Base-by-base conservation (phyloP, 92 coral and sea anemone genomes). In the Phenganax marumi region DNA sequence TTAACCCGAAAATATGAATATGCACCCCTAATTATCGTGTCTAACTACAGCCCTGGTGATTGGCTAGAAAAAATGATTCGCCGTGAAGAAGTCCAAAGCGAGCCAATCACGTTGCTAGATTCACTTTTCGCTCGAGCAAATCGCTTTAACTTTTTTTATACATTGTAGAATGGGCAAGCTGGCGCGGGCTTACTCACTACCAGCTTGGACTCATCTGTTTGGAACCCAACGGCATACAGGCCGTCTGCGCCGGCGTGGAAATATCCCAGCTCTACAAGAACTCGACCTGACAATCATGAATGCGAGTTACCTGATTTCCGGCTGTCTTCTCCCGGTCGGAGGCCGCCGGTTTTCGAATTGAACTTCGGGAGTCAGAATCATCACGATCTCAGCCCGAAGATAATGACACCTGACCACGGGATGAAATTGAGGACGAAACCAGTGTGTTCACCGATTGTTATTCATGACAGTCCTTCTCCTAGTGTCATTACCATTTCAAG, bases 401-500 rank as follows among this genome's bases (percentile, higher is more conserved):
- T 77, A 7, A 73, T 71, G 1, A 81, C 84, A 50, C 68, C 79
- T 14, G 81, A 77, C 63, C 81, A 70, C 10, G 7, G 70, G 12
- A 8, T 63, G 66, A 78, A 62, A 22, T 61, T 78, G 81, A 52
- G 49, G 65, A n/a, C 12, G 24, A 76, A 76, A 11, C 53, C 68
- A 75, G 86, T 91, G 11, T 91, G 97, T n/a, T 96, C 99, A 52
- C 99, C 99, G 12, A 96, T 96, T 57, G 96, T 92, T 68, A 96
- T 96, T 57, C 92, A 93, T 23, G 99, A 96, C 84, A 91, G 97
- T 51, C 97, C 97, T 19, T 96, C 99, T 10, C 93, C 92, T 8
- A 96, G 99, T 66, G 89, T 96, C 48, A 96, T 96, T 33, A 89
- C 99, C 11, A 93, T 96, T 50, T 96, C 99, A 13, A 96, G 99